These are phyloP conservation scores for Vidua macroura DNA, from an alignment of 2,113 vertebrate genomes.

Conservation along the genomic window DNA sequence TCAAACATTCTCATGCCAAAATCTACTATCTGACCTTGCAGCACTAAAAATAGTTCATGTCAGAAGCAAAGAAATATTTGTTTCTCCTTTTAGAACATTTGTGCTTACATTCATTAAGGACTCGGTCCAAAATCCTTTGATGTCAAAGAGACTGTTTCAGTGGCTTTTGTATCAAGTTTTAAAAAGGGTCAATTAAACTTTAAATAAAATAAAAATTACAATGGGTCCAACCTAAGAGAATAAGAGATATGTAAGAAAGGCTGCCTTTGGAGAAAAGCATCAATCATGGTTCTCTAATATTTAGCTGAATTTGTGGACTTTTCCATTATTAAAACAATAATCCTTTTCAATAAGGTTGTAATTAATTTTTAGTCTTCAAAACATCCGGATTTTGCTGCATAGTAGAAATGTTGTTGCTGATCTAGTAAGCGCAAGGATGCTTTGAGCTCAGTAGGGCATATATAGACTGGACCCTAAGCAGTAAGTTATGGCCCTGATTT, in stretches of 20 bases:
- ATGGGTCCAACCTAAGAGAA: background rate
- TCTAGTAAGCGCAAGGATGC: background rate
- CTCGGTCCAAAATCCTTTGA: constrained; percentile 28
- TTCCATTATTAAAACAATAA: background rate
- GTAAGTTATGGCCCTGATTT: background rate
- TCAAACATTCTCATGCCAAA: constrained; percentile 30
- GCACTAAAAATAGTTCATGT: constrained; percentile 42
- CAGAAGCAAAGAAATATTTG: constrained; percentile 24
- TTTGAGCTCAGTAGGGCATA: background rate
- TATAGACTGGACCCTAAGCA: background rate
- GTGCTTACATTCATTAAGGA: constrained; percentile 21
- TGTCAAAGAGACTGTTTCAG: constrained; percentile 17
- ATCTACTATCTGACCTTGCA: constrained; percentile 41
- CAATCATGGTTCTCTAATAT: background rate
- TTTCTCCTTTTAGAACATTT: constrained; percentile 40
- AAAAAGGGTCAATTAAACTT: constrained; percentile 27
- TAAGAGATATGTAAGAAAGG: background rate
- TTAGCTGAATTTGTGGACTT: background rate
- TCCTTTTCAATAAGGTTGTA: background rate
- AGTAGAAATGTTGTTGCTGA: background rate
- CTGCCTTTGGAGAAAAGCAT: background rate
- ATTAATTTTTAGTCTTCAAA: background rate
- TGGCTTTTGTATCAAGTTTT: background rate
- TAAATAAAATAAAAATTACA: constrained; percentile 5
- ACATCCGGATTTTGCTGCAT: background rate